Base-by-base conservation (phyloP, 2,888 invertebrate species). In the Atrina japonica region DNA sequence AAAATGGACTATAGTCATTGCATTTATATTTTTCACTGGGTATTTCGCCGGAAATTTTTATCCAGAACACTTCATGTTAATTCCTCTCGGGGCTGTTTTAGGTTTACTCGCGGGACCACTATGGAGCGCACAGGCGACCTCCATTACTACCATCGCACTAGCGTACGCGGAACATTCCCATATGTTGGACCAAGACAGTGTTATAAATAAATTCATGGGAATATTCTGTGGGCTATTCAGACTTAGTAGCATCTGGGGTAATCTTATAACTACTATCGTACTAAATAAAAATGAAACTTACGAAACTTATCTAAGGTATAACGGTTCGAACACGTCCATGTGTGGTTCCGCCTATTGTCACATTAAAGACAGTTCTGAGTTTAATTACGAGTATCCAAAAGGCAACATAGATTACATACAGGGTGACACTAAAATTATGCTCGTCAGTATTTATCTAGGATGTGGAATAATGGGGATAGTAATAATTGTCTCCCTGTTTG, bases 51-150 rank as follows among this genome's bases (percentile, higher is more conserved):
- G 86, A 49, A 88, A 88, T 67, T 87, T 88, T 66, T 86, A 87
- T 74, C 88, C 89, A 0, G 75, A 76, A 18, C 83, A 83, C 45
- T 84, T 74, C 56, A 82, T 86, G 68, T 72, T 89, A 9, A 80
- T 89, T n/a, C 88, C 89, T 0, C 70, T 86, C 0, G 84, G 87
- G 14, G 70, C 87, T 11, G 63, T 86, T 9, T 76, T 89, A 5
- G 89, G 89, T 0, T 68, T 86, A 1, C 68, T 86, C 18, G 83
- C 85, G 0, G 89, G 88, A 1, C 89, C 89, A 11, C 66, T 89
- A 55, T 87, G 88, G 88, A 85, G 86, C 55, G 89, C 89, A 0
- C 88, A 89, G 70, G 84, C 87, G 43, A 88, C 88, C 14, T 86
- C 87, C 66, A 79, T 89, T 7, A 88, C 89, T 5, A 87, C 88